Conservation (phyloP, 2,888 invertebrate genomes). For the Nezara viridula region DNA sequence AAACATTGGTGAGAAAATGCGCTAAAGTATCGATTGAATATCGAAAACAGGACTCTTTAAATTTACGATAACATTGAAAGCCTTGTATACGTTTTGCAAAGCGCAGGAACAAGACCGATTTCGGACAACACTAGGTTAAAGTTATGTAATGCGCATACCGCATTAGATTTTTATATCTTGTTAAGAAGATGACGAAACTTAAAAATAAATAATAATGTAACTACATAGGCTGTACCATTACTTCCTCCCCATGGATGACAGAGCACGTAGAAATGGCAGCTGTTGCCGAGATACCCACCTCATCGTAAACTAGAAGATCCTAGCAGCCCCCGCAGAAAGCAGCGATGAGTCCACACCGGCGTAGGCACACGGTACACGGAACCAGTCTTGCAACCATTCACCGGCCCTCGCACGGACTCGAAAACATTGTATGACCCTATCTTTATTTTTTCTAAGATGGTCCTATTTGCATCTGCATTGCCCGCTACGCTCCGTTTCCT, state of each 20-base stretch:
- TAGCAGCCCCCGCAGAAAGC: background rate
- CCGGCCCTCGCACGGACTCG: background rate
- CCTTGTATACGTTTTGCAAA: too few species aligned
- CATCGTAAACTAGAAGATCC: background rate
- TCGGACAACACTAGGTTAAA: too few species aligned
- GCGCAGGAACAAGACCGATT: too few species aligned
- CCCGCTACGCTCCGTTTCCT: background rate
- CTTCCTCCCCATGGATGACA: background rate
- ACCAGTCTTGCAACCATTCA: background rate
- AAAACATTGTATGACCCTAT: constrained; percentile 8
- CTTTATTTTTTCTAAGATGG: background rate
- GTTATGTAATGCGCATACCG: too few species aligned
- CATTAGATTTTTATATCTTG: too few species aligned
- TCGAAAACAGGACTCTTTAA: too few species aligned
- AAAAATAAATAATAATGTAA: too few species aligned
- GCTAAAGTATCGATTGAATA: too few species aligned
- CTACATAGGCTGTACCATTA: too few species aligned
- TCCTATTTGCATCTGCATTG: constrained; percentile 33
- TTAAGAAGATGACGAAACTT: too few species aligned
- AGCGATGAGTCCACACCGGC: background rate
- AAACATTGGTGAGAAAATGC: too few species aligned
- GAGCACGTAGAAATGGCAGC: background rate
- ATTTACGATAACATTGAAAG: too few species aligned
- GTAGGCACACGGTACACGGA: background rate
- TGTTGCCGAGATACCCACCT: background rate